phyloP scores from a whole-genome alignment of 2,888 invertebrate genomes.

The Aphodius granarius region DNA sequence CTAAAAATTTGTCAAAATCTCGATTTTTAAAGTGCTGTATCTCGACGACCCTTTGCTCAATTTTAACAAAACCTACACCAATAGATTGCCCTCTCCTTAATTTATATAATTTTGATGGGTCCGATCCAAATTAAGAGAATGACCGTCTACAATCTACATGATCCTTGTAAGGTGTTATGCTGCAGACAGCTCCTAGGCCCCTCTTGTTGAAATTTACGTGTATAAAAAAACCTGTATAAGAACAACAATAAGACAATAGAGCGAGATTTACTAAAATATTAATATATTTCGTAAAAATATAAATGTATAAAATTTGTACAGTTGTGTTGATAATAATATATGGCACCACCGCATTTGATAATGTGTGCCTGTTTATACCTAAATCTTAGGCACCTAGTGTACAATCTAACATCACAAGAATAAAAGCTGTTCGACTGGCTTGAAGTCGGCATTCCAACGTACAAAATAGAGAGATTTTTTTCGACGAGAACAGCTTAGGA shows the following conservation, averaged over 20 bases:
- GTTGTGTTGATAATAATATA: background rate
- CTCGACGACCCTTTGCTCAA: no score
- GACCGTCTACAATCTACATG: no score
- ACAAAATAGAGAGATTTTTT: background rate
- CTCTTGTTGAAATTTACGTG: no score
- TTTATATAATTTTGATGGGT: no score
- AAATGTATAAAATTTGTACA: constrained; percentile 15
- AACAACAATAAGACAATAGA: background rate
- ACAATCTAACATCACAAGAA: background rate
- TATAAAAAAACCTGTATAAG: no score
- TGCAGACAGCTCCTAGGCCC: no score
- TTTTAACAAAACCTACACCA: no score
- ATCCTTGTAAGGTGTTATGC: no score
- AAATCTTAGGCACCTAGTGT: background rate
- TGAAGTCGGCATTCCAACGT: background rate
- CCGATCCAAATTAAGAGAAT: no score
- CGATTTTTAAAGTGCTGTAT: no score
- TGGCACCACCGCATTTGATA: background rate
- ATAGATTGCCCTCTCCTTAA: no score
- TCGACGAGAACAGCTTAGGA: background rate
- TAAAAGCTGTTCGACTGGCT: background rate
- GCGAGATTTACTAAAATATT: constrained; percentile 2
- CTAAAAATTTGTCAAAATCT: no score
- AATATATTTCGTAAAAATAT: constrained; percentile 7
- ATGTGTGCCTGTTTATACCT: background rate